Base-by-base conservation (phyloP, 2,113 vertebrate species). In the Crotalus horridus region DNA sequence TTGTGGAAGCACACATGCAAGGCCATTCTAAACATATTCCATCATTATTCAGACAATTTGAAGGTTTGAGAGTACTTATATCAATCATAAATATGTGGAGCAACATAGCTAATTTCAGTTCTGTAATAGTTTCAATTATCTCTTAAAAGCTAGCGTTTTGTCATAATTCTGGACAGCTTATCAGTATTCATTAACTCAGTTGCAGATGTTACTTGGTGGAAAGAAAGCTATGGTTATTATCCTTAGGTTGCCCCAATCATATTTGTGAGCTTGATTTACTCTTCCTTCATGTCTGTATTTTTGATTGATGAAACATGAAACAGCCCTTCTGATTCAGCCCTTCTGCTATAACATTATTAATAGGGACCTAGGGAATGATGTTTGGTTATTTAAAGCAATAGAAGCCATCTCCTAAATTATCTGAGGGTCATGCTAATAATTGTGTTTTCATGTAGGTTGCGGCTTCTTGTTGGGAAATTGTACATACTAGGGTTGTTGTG, bases 181-280 rank as follows among this genome's bases (percentile, higher is more conserved):
- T 54, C 58, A 21, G 1, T 90, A 87, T 89, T 94, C 43, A 29
- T 85, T 90, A 58, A 48, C 26, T 85, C 13, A 94, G 3, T 43
- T 56, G 23, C 0, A 6, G 92, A 92, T 85, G 48, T 93, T 29
- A 33, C 1, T 88, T 91, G 74, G 55, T 89, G 89, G 74, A 93
- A 33, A 92, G 94, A 94, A 85, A 92, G 26, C 21, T 56, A 1
- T 89, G 89, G 29, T 1, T 6, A 53, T n/a, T 92, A 51, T 85
- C 91, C 43, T 54, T 33, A 81, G 87, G 93, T 89, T 93, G 23
- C 12, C 61, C 46, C 26, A 21, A 61, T 69, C 43, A 48, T 89
- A 8, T 0, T 0, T 61, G 3, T 92, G 74, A 13, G 87, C 85
- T 39, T 92, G 24, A 93, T 17, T 92, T 87, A 26, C 17, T 58